These are phyloP conservation scores for Drosophila kanekoi DNA, from an alignment of 2,888 invertebrate species.

Conservation along the genomic window DNA sequence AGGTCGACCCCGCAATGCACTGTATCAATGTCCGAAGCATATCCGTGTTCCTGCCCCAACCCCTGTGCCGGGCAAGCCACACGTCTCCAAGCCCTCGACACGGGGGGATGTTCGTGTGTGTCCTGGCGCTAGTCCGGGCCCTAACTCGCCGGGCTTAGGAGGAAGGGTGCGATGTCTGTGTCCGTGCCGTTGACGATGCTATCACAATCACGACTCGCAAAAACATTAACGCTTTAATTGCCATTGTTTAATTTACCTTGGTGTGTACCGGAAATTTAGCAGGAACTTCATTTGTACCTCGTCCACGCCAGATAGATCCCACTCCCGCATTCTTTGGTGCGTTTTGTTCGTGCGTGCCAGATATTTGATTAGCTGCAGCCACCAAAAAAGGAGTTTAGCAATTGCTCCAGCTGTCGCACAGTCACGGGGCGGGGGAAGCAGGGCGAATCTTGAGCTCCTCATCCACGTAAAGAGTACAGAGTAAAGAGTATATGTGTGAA, in stretches of 20 bases:
- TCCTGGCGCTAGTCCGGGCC: slow-evolving; percentile 2
- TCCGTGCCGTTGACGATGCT: slow-evolving; percentile 23
- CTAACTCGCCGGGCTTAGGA: slow-evolving; percentile 11
- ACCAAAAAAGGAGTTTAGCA: slow-evolving; percentile 31
- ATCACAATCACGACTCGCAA: slow-evolving; percentile 63
- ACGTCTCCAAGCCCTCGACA: slow-evolving; percentile 13
- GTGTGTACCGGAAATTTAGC: slow-evolving; percentile 71
- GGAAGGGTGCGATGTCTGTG: slow-evolving; percentile 14
- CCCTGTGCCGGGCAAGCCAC: slow-evolving; percentile 3
- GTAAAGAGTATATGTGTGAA: slow-evolving; percentile 65
- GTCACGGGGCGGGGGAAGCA: no score
- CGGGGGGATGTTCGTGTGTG: slow-evolving; percentile 1
- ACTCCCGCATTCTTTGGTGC: slow-evolving; percentile 23
- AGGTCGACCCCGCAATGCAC: background rate
- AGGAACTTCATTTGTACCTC: slow-evolving; percentile 78
- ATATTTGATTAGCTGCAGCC: slow-evolving; percentile 65
- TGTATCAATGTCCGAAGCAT: slow-evolving; percentile 16
- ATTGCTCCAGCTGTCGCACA: slow-evolving; percentile 22
- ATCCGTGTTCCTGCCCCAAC: slow-evolving; percentile 1
- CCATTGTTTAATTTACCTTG: slow-evolving; percentile 78
- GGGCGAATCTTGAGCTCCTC: no score
- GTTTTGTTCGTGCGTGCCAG: slow-evolving; percentile 69
- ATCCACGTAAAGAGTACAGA: slow-evolving; percentile 57
- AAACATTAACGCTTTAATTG: slow-evolving; percentile 73
- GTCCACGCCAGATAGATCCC: slow-evolving; percentile 4